Conservation (phyloP, 1,140 invertebrate species). For the Neuroterus valhalla region DNA sequence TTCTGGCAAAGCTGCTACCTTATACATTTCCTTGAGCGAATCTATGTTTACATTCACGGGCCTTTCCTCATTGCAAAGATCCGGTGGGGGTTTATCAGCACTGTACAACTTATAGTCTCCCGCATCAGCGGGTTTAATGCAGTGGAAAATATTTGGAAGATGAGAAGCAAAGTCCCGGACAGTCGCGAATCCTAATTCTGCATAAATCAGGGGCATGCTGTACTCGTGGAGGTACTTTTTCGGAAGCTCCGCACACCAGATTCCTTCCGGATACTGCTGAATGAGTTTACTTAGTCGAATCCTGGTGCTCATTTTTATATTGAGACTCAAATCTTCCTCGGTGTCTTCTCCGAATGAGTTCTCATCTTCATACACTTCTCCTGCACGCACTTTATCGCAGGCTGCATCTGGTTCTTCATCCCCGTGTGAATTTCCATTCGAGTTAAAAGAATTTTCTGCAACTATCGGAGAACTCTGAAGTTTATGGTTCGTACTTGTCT, state of each 20-base stretch:
- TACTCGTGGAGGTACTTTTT: conserved; percentile 60
- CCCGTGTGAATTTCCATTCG: too few relatives aligned
- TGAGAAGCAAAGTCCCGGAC: conserved; percentile 60
- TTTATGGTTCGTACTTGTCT: neutral
- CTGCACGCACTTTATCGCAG: too few relatives aligned
- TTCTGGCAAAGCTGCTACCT: conserved; percentile 49
- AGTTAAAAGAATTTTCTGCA: too few relatives aligned
- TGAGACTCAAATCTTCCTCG: neutral
- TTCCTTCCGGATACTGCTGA: conserved; percentile 62
- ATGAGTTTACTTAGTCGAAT: conserved; percentile 63
- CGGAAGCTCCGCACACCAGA: conserved; percentile 66
- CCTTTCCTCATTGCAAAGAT: neutral
- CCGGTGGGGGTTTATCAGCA: conserved; percentile 48
- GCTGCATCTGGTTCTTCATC: too few relatives aligned
- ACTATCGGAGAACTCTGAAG: too few relatives aligned
- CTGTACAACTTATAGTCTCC: conserved; percentile 59
- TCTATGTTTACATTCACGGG: conserved; percentile 24
- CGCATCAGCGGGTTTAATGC: conserved; percentile 39
- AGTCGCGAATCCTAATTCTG: conserved; percentile 62
- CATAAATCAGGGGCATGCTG: conserved; percentile 59
- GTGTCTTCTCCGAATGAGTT: neutral
- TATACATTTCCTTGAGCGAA: conserved; percentile 43
- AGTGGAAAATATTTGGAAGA: conserved; percentile 65
- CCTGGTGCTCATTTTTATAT: conserved; percentile 52
- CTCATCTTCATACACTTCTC: neutral